Evolutionary conservation across 2,888 invertebrate genomes (phyloP).

Genomic region (Drosophila birchii): DNA sequence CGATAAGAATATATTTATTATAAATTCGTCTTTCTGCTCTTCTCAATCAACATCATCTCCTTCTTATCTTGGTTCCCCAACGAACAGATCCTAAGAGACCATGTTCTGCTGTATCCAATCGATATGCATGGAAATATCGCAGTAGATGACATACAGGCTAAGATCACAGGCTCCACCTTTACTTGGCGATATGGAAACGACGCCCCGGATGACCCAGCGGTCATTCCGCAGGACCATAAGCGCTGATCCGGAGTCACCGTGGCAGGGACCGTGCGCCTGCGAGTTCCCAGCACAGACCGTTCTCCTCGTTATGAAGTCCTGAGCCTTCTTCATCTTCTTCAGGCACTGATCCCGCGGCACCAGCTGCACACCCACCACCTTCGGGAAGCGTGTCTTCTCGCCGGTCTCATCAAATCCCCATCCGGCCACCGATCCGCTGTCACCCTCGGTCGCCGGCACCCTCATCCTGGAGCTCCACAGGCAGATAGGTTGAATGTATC

Average conservation of each 20-base stretch:
- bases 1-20: slow-evolving; percentile 3
- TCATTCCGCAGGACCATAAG: slow-evolving; percentile 84
- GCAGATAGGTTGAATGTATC: slow-evolving; percentile 77
- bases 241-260: slow-evolving; percentile 87
- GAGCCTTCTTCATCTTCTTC: slow-evolving; percentile 59
- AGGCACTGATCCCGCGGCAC: slow-evolving; percentile 60
- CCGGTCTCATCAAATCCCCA: slow-evolving; percentile 85
- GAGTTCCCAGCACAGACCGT: slow-evolving; percentile 80
- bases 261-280: slow-evolving; percentile 80
- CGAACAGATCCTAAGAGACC: slow-evolving; percentile 3
- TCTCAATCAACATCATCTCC: neutral
- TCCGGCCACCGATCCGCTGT: slow-evolving; percentile 85
- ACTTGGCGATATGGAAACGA: slow-evolving; percentile 85
- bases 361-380: slow-evolving; percentile 53
- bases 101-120: slow-evolving; percentile 85
- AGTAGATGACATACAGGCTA: slow-evolving; percentile 87
- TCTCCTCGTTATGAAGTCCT: slow-evolving; percentile 67
- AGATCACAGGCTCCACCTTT: slow-evolving; percentile 86
- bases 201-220: slow-evolving; percentile 85
- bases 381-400: slow-evolving; percentile 56
- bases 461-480: slow-evolving; percentile 76
- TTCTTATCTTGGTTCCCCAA: neutral
- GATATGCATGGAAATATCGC: slow-evolving; percentile 87
- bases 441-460: slow-evolving; percentile 79
- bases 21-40: neutral